These are phyloP conservation scores for Lepilemur ruficaudatus DNA, from an alignment of 2,797 vertebrate species.

Conservation along the genomic window DNA sequence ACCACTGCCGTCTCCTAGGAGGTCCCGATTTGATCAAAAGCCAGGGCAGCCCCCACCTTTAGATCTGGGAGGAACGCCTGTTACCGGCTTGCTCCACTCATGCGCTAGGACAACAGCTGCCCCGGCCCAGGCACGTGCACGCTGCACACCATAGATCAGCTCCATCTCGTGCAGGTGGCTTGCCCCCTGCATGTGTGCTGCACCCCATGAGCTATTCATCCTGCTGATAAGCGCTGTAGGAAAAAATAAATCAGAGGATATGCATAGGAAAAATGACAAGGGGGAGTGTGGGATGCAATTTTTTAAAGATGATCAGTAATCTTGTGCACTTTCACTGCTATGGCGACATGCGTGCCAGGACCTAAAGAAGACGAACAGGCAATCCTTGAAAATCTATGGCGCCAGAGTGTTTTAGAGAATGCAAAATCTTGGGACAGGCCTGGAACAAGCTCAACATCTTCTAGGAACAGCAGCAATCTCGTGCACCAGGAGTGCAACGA, in stretches of 20 bases:
- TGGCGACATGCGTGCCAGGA: background rate
- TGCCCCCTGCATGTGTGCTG: background rate
- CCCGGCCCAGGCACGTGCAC: too few species aligned
- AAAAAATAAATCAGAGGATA: background rate
- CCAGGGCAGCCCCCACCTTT: background rate
- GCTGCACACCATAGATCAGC: background rate
- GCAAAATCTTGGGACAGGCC: background rate
- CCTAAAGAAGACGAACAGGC: background rate
- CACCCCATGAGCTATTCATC: background rate
- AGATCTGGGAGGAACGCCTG: background rate
- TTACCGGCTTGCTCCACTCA: background rate
- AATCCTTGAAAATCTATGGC: background rate
- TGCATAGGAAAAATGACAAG: background rate
- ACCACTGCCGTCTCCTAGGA: background rate
- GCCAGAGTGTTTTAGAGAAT: background rate
- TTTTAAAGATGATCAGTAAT: background rate
- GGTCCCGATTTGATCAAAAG: background rate
- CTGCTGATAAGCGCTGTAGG: background rate
- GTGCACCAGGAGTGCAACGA: accelerated
- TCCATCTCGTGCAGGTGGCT: background rate
- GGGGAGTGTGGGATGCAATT: background rate
- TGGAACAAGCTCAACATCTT: accelerated
- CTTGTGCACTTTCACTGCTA: background rate
- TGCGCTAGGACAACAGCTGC: background rate
- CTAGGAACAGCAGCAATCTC: background rate